Conservation (phyloP, 2,797 vertebrate species). For the Gambusia yucatana region DNA sequence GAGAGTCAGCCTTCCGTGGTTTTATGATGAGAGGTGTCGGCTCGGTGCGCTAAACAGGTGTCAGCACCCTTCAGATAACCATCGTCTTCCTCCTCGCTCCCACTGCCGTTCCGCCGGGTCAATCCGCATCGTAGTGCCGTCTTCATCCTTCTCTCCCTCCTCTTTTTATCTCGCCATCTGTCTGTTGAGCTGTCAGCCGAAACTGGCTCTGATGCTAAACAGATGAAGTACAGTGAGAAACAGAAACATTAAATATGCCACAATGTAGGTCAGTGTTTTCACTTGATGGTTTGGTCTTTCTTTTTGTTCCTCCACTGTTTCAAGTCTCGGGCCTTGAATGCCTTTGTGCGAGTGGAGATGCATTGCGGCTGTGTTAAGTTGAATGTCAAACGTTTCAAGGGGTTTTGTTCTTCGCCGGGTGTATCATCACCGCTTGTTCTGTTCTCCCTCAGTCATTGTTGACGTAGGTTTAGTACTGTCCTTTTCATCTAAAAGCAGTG, state of each 20-base stretch:
- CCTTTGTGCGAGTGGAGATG: constrained; percentile 20
- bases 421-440: constrained; percentile 14
- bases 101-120: constrained; percentile 36
- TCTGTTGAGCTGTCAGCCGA: constrained; percentile 15
- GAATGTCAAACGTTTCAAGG: constrained; percentile 6
- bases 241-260: constrained; percentile 49
- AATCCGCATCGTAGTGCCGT: constrained; percentile 8
- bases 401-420: constrained; percentile 7
- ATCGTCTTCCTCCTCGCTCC: constrained; percentile 18
- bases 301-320: constrained; percentile 18
- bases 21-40: constrained; percentile 12
- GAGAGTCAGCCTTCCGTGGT: constrained; percentile 3
- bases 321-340: constrained; percentile 4
- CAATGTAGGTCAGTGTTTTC: constrained; percentile 60
- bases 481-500: constrained; percentile 30
- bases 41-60: constrained; percentile 42
- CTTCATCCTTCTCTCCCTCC: constrained; percentile 3
- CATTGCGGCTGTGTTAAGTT: constrained; percentile 10
- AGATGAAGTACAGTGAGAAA: constrained; percentile 41
- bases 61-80: constrained; percentile 38
- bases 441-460: constrained; percentile 6
- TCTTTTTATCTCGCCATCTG: not conserved
- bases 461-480: constrained; percentile 16
- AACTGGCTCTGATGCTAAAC: constrained; percentile 28
- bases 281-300: constrained; percentile 28